A percentile compares a stretch with the other conserved stretches of the same genome.
phyloP scores from a whole-genome alignment of 2,797 vertebrate genomes.

The Oceanodroma leucorhoa region DNA sequence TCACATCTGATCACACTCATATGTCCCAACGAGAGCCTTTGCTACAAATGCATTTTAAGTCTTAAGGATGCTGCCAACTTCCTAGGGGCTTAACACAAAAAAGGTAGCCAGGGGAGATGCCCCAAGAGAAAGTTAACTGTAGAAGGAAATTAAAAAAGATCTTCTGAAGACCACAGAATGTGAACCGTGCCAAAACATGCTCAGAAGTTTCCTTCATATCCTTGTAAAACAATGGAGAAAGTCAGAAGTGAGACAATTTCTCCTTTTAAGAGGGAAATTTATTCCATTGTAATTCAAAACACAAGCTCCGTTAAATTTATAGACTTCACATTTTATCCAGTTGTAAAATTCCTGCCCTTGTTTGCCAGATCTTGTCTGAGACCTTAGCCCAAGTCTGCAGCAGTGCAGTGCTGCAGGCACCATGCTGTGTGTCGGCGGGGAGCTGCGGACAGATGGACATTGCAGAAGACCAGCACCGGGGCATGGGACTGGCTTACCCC shows the following conservation, averaged over 20 bases:
- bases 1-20: neutral
- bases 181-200: neutral
- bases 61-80: constrained; percentile 18
- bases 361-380: neutral
- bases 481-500: neutral
- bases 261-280: constrained; percentile 29
- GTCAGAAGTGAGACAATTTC: constrained; percentile 17
- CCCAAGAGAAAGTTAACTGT: neutral
- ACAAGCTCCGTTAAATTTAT: constrained; percentile 14
- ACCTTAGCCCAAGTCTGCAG: neutral
- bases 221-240: constrained; percentile 35
- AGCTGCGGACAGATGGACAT: neutral
- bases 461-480: neutral
- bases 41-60: constrained; percentile 14
- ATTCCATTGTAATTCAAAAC: constrained; percentile 45
- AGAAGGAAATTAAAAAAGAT: neutral
- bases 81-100: constrained; percentile 9
- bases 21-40: neutral
- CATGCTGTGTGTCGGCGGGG: fast-evolving
- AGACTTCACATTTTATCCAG: constrained; percentile 9
- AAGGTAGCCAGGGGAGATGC: constrained; percentile 1
- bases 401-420: neutral
- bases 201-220: constrained; percentile 36
- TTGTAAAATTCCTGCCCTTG: constrained; percentile 5
- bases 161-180: neutral